Evolutionary conservation across 1,140 invertebrate species (phyloP), one percentile per base, ranked within the genome.

Genomic region (Caenorhabditis briggsae): DNA sequence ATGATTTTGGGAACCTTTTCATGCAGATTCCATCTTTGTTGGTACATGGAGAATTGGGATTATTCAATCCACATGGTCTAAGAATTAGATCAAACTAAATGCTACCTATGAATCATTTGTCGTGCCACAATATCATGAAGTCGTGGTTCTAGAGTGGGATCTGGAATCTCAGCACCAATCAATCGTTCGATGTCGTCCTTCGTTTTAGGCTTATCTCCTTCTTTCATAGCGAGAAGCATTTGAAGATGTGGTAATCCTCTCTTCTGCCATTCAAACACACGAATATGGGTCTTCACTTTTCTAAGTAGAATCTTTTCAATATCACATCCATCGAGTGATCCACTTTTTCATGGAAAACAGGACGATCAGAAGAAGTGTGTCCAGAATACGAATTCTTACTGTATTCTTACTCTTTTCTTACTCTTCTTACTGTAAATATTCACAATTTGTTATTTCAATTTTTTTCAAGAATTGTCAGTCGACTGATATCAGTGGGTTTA

Each of bases 211-310:
- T 89, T 88, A 50, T 91, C 89, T 58, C 85, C 65, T 46, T 90
- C 53, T 5, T 87, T 48, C 5, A 93, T 64, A 14, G 88, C 90
- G 0, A 93, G 78, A 2, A 92, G 74, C 33, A 90, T 89, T 70
- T 93, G 92, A 50, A 58, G 53, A 88, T 93, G 93, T n/a, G 93
- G 93, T n/a, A 93, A 82, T 11, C 92, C 92, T 55, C 92, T 55
- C 65, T 92, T 93, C 87, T 93, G 92, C 85, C 92, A 93, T 83
- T 93, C 91, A 55, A 91, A 90, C 0, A 89, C 88, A 83, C 88
- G 86, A 14, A 90, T 56, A 18, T 87, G 59, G 0, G 87, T 90
- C 1, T 58, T 48, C 25, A 87, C 82, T 82, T 86, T 64, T 23
- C 92, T 92, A 82, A 93, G 87, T 1, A 91, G n/a, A 11, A 84